These are phyloP conservation scores for Pachycephala philippinensis DNA, from an alignment of 2,113 vertebrate genomes.

Conservation along the genomic window DNA sequence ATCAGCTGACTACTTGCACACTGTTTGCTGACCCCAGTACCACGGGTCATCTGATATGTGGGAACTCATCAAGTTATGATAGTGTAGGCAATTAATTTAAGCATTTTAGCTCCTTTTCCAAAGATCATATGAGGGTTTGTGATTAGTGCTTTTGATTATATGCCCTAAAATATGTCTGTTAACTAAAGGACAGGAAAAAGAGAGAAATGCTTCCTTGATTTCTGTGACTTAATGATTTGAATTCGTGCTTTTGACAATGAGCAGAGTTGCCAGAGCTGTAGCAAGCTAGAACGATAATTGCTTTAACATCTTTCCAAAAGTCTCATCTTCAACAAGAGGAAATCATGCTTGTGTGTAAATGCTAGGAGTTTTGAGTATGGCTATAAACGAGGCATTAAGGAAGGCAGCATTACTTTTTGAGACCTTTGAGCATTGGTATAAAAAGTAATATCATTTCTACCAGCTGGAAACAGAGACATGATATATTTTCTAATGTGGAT, in stretches of 20 bases:
- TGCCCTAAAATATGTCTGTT: background rate
- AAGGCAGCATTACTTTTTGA: background rate
- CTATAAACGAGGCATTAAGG: background rate
- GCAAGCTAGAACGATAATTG: background rate
- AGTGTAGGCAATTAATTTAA: background rate
- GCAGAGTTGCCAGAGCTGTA: background rate
- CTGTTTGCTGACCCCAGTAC: background rate
- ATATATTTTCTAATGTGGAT: background rate
- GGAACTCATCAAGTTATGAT: background rate
- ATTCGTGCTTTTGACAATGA: background rate
- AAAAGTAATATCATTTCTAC: background rate
- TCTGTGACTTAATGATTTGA: background rate
- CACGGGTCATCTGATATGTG: background rate
- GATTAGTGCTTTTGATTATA: background rate
- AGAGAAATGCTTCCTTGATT: background rate
- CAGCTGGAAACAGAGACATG: background rate
- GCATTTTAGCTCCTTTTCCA: background rate
- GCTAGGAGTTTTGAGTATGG: background rate
- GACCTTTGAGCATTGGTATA: background rate
- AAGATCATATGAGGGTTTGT: background rate
- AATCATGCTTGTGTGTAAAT: background rate
- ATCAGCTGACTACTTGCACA: background rate
- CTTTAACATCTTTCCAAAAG: background rate
- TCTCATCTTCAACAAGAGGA: background rate
- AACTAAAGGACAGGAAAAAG: background rate